Percentiles rank a stretch among this genome's conserved stretches.
These are phyloP conservation scores for Sarcophaga caerulescens DNA, from an alignment of 2,888 invertebrate species.

Conservation along the genomic window DNA sequence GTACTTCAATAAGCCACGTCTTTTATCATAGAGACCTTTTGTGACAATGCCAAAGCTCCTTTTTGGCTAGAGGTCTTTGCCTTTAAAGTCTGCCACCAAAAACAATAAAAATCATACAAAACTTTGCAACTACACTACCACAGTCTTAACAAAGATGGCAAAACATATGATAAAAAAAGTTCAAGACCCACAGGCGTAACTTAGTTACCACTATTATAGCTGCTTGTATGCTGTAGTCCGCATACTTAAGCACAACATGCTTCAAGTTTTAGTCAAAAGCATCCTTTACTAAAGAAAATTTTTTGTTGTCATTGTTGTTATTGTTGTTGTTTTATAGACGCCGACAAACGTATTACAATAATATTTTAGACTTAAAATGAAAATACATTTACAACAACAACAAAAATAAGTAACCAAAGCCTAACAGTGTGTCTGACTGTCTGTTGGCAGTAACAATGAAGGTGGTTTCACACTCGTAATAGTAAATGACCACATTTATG, in stretches of 20 bases:
- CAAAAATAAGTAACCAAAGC: not conserved
- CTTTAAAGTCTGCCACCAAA: conserved; percentile 35
- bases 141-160: not conserved
- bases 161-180: conserved; percentile 23
- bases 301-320: not conserved
- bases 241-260: not conserved
- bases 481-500: conserved; percentile 57
- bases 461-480: conserved; percentile 45
- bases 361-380: conserved; percentile 27
- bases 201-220: conserved; percentile 26
- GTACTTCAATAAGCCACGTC: conserved; percentile 29
- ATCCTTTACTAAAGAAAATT: conserved; percentile 23
- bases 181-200: conserved; percentile 41
- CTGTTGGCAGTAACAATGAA: conserved; percentile 24
- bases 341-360: conserved; percentile 60
- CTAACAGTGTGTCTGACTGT: not conserved
- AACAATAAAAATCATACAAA: not conserved
- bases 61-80: conserved; percentile 41
- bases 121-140: not conserved
- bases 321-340: conserved; percentile 45
- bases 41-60: conserved; percentile 40
- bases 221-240: conserved; percentile 2
- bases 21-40: conserved; percentile 35
- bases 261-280: conserved; percentile 6
- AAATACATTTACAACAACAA: not conserved